Evolutionary conservation across 2,888 invertebrate species (phyloP).

Genomic region (Troides helena): DNA sequence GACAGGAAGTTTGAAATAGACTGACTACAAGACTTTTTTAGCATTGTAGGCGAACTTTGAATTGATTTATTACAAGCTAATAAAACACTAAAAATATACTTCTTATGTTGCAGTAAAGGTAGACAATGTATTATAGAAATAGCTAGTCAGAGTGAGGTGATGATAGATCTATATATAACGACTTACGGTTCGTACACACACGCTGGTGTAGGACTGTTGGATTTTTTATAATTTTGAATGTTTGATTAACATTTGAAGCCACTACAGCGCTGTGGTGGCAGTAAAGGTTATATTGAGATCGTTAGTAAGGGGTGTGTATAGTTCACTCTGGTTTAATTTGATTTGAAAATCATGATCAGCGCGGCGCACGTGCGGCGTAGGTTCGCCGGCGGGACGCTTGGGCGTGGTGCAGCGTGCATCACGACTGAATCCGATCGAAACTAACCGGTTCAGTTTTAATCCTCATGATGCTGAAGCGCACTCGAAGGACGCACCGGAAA

Average conservation of each 20-base stretch:
- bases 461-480: neutral
- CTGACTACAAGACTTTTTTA: too few species aligned
- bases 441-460: neutral
- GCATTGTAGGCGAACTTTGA: too few species aligned
- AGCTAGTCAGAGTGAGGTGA: neutral
- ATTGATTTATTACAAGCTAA: too few species aligned
- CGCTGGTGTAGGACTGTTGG: neutral
- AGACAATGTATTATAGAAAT: too few species aligned
- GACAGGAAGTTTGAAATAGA: too few species aligned
- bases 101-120: too few species aligned
- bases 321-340: too few species aligned
- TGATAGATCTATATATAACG: neutral
- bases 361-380: neutral
- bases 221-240: neutral
- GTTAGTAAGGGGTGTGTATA: too few species aligned
- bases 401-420: neutral
- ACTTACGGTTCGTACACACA: slow-evolving; percentile 1
- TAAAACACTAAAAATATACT: too few species aligned
- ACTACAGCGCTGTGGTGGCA: neutral
- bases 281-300: neutral
- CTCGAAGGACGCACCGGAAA: neutral
- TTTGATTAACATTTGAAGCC: neutral
- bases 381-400: neutral
- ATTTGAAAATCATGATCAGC: neutral
- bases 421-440: neutral